phyloP scores from a whole-genome alignment of 2,888 invertebrate species.

The Lasius fuliginosus region DNA sequence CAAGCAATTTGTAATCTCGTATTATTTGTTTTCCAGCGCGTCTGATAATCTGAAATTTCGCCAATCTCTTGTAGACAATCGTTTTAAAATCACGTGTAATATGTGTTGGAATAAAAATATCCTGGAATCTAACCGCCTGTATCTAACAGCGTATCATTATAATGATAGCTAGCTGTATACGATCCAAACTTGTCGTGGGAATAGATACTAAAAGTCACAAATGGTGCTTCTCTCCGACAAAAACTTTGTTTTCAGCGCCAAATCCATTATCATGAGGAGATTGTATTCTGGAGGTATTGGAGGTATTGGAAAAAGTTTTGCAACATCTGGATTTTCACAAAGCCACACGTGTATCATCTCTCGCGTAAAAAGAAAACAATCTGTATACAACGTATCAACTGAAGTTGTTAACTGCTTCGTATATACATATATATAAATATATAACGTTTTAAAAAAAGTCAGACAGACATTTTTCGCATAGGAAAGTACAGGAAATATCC shows the following conservation, averaged over 20 bases:
- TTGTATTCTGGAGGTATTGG: background rate
- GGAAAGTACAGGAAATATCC: background rate
- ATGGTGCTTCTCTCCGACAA: background rate
- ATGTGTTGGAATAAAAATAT: background rate
- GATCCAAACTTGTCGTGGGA: slow-evolving; percentile 66
- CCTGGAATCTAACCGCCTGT: background rate
- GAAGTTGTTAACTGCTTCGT: background rate
- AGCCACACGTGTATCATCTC: background rate
- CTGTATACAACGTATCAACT: background rate
- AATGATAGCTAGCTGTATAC: slow-evolving; percentile 2
- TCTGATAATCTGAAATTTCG: slow-evolving; percentile 12
- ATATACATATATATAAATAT: background rate
- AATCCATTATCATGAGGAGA: slow-evolving; percentile 26
- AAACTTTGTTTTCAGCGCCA: slow-evolving; percentile 21
- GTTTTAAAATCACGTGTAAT: background rate
- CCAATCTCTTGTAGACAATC: background rate
- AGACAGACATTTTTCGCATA: background rate
- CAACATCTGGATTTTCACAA: slow-evolving; percentile 5
- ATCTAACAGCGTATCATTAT: background rate
- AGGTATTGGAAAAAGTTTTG: slow-evolving; percentile 32
- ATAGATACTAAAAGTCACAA: slow-evolving; percentile 60
- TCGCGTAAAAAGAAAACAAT: slow-evolving; percentile 2
- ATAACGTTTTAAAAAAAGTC: background rate
- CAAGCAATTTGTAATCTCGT: slow-evolving; percentile 53
- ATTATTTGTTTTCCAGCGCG: slow-evolving; percentile 52